Evolutionary conservation across 2,797 vertebrate genomes (phyloP).

Genomic region (Argentina silus): DNA sequence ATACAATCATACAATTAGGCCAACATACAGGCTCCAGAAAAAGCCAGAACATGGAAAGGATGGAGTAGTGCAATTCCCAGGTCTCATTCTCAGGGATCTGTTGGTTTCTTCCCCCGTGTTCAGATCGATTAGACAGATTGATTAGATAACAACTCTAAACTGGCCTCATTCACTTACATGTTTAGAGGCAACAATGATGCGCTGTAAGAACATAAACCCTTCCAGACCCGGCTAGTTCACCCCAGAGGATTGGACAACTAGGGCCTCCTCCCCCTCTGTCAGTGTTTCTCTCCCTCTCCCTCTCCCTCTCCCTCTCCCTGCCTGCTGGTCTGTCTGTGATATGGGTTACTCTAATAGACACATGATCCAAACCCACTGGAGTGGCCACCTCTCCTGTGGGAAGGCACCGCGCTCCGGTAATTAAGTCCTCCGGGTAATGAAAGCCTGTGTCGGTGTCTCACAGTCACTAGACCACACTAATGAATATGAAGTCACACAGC

Average conservation of each 20-base stretch:
- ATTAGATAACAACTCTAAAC: neutral
- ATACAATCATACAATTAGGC: neutral
- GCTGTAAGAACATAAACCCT: neutral
- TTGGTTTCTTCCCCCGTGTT: neutral
- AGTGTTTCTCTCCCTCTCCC: neutral
- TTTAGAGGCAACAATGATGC: neutral
- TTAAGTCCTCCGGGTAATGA: constrained; percentile 54
- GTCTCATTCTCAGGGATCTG: neutral
- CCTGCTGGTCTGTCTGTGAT: neutral
- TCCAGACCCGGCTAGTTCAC: neutral
- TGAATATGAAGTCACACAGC: constrained; percentile 49
- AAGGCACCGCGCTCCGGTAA: constrained; percentile 46
- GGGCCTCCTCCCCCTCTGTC: neutral
- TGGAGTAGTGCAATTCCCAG: no score
- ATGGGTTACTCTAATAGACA: constrained; percentile 18
- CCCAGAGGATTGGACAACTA: constrained; percentile 4
- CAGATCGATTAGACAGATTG: constrained; percentile 10
- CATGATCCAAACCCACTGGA: constrained; percentile 9
- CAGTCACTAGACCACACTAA: constrained; percentile 54
- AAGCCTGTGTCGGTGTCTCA: constrained; percentile 36
- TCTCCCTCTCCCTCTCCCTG: neutral
- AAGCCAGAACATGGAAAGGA: neutral
- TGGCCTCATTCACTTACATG: neutral
- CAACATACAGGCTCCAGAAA: neutral
- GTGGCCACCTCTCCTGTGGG: constrained; percentile 20